Evolutionary conservation across 2,113 vertebrate species (phyloP).

Genomic region (Lutjanus erythropterus): DNA sequence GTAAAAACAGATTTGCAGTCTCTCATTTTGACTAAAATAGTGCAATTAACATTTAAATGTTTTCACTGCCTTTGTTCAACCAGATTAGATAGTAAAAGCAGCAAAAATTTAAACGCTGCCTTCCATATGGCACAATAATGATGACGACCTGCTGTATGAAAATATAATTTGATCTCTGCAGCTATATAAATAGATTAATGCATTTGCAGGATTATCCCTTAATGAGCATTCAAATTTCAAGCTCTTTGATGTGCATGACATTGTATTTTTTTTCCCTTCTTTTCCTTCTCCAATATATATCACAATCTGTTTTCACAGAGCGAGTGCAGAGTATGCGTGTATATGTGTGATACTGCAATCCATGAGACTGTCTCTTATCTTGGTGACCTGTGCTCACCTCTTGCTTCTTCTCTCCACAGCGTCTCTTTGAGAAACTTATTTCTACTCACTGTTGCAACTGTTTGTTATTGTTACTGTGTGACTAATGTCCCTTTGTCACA

Average conservation of each 20-base stretch:
- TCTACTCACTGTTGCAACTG: not conserved
- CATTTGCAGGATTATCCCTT: not conserved
- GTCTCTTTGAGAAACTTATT: slow-evolving; percentile 4
- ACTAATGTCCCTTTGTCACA: not conserved
- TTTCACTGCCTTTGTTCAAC: slow-evolving; percentile 8
- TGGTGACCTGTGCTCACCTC: not conserved
- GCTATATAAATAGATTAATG: not conserved
- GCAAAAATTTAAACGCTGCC: not conserved
- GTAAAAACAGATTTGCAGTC: not conserved
- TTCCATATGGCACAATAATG: not conserved
- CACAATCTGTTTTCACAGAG: not conserved
- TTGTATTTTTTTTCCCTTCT: not conserved
- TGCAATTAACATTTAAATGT: not conserved
- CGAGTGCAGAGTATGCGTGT: not conserved
- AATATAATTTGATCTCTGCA: not conserved
- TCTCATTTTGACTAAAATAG: not conserved
- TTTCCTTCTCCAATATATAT: too few species aligned
- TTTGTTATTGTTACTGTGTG: slow-evolving; percentile 2
- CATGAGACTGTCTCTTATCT: not conserved
- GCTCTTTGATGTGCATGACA: not conserved
- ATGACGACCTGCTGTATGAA: not conserved
- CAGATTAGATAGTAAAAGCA: not conserved
- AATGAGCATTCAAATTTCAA: slow-evolving; percentile 6
- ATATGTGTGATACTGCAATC: not conserved
- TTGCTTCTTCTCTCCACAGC: not conserved